Evolutionary conservation across 1,140 invertebrate genomes (phyloP), one percentile per base, ranked within the genome.

Genomic region (Caenorhabditis inopinata): DNA sequence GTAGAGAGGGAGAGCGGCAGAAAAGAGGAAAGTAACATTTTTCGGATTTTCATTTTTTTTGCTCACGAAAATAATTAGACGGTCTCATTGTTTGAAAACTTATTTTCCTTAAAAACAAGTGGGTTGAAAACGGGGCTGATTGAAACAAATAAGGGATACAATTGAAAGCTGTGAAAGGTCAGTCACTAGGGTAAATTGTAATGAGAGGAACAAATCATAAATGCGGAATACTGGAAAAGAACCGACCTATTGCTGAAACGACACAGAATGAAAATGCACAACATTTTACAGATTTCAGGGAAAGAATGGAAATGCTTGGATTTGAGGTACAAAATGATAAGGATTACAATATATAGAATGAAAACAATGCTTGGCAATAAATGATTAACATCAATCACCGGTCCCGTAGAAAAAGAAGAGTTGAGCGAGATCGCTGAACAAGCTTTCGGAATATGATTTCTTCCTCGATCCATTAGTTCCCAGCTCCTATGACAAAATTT

Each of bases 281-380:
- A 68, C 23, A 5, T 68, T 68, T 32, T 38, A 16, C 11, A 68
- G 58, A 68, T 68, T 32, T 68, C 32, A 38, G 18, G 38, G 12
- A 18, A 68, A 18, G n/a, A 38, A 35, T 12, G 29, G 58, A 27
- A 68, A 68, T 68, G 58, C n/a, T 21, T 18, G 58, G n/a, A 14
- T 68, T 38, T 68, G 58, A 68, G 58, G 58, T 68, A 58, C 27
- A 68, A 38, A 68, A 68, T 68, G 58, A 68, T 42, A 68, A 6
- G 35, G 58, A 68, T 42, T 38, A 7, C 14, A 42, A 7, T 7
- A 42, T 7, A 14, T 42, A 7, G 38, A 42, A 42, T 42, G 38
- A 42, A 42, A 42, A 42, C 14, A 42, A 5, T 42, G 38, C 6
- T 14, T 42, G 38, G 5, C 38, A 7, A 14, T 42, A 42, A 42